A percentile compares a stretch with the other conserved stretches of the same genome.
Conservation (phyloP, 1,140 invertebrate species). For the Drosophila truncata region DNA sequence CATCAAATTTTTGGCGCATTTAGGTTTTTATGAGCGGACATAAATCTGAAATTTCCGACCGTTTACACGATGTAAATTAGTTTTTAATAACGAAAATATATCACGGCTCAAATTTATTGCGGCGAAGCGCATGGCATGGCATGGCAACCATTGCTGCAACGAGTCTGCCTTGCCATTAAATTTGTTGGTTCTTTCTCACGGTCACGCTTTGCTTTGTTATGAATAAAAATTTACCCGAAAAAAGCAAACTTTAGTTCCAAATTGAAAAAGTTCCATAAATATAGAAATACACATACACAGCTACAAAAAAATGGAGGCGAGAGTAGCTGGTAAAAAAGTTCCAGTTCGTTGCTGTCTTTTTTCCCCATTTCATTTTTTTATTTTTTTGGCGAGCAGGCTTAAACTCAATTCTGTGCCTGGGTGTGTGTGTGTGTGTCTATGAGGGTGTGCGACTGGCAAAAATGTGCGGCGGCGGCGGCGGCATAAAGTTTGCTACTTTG, state of each 20-base stretch:
- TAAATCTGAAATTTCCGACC: slow-evolving; percentile 53
- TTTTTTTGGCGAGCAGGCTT: slow-evolving; percentile 62
- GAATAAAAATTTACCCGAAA: slow-evolving; percentile 77
- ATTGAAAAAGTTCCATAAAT: slow-evolving; percentile 84
- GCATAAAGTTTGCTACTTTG: slow-evolving; percentile 81
- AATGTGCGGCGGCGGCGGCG: slow-evolving; percentile 63
- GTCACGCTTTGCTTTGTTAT: slow-evolving; percentile 78
- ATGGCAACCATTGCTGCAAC: slow-evolving; percentile 35
- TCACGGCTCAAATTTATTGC: slow-evolving; percentile 59
- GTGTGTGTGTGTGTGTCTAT: slow-evolving; percentile 6
- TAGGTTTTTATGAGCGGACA: slow-evolving; percentile 42
- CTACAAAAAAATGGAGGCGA: slow-evolving; percentile 13
- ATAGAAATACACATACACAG: slow-evolving; percentile 70
- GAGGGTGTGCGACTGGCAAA: slow-evolving; percentile 35
- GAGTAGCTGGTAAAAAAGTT: slow-evolving; percentile 65
- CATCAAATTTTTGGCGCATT: slow-evolving; percentile 41
- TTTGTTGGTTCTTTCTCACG: slow-evolving; percentile 58
- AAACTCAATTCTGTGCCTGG: slow-evolving; percentile 59
- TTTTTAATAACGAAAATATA: slow-evolving; percentile 68
- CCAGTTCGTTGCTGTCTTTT: slow-evolving; percentile 44
- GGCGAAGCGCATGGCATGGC: slow-evolving; percentile 4
- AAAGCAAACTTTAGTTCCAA: slow-evolving; percentile 79
- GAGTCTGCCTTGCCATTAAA: slow-evolving; percentile 43
- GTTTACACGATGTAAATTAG: slow-evolving; percentile 70
- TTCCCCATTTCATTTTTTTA: slow-evolving; percentile 19